Conservation (phyloP, 2,113 vertebrate species). For the Bolborhynchus lineola region DNA sequence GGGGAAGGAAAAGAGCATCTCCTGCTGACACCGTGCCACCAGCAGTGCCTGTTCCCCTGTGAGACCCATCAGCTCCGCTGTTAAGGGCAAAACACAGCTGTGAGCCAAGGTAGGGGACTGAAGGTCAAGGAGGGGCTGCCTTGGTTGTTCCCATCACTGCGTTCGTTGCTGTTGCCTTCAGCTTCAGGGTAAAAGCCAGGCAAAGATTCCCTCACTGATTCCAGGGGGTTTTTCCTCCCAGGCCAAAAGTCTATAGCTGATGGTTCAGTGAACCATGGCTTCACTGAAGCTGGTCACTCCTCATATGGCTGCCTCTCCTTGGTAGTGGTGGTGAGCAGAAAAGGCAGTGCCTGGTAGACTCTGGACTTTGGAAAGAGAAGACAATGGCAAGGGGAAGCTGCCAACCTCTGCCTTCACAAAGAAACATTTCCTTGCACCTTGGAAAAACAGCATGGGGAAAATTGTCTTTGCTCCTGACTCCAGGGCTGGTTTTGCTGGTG, state of each 20-base stretch:
- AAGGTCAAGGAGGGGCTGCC: not conserved
- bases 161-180: not conserved
- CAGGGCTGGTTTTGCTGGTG: not conserved
- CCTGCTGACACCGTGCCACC: not conserved
- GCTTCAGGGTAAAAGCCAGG: not conserved
- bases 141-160: not conserved
- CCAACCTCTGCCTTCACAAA: not conserved
- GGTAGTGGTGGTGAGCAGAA: not conserved
- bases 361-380: not conserved
- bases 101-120: not conserved
- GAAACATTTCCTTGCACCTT: accelerated
- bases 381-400: accelerated
- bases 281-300: not conserved
- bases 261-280: not conserved
- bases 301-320: not conserved
- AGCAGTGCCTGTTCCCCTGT: not conserved
- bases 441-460: not conserved
- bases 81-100: not conserved
- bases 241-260: not conserved
- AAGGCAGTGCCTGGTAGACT: not conserved
- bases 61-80: not conserved
- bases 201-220: not conserved
- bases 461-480: not conserved
- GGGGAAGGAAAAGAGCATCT: not conserved
- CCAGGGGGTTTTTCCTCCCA: not conserved